These are phyloP conservation scores for Picus viridis DNA, from an alignment of 2,797 vertebrate species.

Conservation along the genomic window DNA sequence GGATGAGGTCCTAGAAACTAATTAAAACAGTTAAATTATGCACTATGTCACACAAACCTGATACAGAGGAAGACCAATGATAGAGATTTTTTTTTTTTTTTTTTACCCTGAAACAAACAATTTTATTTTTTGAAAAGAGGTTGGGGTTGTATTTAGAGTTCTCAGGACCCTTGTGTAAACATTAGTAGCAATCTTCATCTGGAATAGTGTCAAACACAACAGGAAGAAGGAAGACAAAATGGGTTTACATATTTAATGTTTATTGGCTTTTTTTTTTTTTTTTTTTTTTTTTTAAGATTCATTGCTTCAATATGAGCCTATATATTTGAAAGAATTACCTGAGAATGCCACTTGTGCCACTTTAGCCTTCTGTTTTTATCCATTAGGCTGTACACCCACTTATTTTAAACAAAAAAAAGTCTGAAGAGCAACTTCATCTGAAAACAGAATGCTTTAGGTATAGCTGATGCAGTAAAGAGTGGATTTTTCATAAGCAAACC, in stretches of 20 bases:
- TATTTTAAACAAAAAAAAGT: neutral
- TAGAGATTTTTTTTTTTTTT: neutral
- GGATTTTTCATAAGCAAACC: slow-evolving; percentile 55
- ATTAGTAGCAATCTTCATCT: neutral
- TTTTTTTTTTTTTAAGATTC: slow-evolving; percentile 60
- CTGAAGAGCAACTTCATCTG: neutral
- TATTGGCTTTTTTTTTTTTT: slow-evolving; percentile 67
- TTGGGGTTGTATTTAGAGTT: neutral
- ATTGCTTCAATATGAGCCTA: slow-evolving; percentile 33
- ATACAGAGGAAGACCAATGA: neutral
- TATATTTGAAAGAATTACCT: neutral
- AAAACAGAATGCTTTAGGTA: neutral
- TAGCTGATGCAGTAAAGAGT: neutral
- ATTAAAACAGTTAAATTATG: neutral
- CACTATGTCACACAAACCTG: neutral
- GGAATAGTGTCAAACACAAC: slow-evolving; percentile 33
- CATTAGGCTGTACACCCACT: neutral
- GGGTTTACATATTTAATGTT: slow-evolving; percentile 62
- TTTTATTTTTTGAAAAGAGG: neutral
- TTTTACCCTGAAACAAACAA: neutral
- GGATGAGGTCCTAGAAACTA: neutral
- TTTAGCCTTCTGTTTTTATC: neutral
- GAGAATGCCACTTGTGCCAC: neutral
- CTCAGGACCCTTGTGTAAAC: neutral
- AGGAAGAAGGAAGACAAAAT: slow-evolving; percentile 30